Percentiles rank a stretch among this genome's conserved stretches.
Evolutionary conservation across 2,888 invertebrate genomes (phyloP).

Genomic region (Lypha dubia): DNA sequence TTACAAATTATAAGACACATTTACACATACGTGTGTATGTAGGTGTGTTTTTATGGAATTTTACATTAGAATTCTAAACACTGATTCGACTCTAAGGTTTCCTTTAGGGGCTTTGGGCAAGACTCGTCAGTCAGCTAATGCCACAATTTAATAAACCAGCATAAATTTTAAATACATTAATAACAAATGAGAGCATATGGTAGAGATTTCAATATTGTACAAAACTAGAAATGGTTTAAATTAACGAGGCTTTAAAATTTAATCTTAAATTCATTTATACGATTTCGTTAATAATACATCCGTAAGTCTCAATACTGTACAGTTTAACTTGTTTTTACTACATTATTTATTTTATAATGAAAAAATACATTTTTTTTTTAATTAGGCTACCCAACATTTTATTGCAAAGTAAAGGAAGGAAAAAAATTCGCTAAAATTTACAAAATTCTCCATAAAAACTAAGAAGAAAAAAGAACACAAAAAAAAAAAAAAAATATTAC

Average conservation of each 20-base stretch:
- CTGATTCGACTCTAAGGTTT: too few relatives aligned
- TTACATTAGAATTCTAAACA: too few relatives aligned
- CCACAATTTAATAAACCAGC: too few relatives aligned
- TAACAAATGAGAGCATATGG: too few relatives aligned
- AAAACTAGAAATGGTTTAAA: not conserved
- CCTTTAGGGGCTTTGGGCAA: too few relatives aligned
- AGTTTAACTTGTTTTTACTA: not conserved
- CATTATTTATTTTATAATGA: slow-evolving; percentile 1
- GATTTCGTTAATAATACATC: not conserved
- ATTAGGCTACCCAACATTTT: not conserved
- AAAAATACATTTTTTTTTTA: slow-evolving; percentile 8
- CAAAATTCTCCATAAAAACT: not conserved
- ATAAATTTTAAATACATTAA: too few relatives aligned
- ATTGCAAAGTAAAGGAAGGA: not conserved
- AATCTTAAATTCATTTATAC: not conserved
- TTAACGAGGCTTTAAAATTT: not conserved
- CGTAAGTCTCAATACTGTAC: not conserved
- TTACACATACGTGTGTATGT: too few relatives aligned
- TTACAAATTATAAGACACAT: too few relatives aligned
- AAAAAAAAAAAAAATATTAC: not conserved
- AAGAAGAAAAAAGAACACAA: not conserved
- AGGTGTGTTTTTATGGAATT: too few relatives aligned
- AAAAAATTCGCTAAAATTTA: not conserved
- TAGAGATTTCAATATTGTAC: not conserved
- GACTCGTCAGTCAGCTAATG: too few relatives aligned